Conservation (phyloP, 2,888 invertebrate species). For the Nephrotoma guestfalica region DNA sequence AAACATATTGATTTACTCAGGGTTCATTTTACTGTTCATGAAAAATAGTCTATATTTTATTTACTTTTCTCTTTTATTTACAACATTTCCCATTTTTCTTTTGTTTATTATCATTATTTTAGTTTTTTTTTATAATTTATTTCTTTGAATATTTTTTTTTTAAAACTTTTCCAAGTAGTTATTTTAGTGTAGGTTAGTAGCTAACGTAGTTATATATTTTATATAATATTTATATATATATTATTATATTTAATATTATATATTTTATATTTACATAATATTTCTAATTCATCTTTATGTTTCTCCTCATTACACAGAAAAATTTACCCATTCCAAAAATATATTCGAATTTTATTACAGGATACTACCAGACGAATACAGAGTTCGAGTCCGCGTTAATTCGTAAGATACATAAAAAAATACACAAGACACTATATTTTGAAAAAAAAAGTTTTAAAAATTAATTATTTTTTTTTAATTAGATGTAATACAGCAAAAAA, state of each 20-base stretch:
- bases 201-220: background rate
- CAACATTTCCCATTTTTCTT: background rate
- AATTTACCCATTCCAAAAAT: constrained; percentile 7
- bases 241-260: background rate
- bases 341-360: constrained; percentile 31
- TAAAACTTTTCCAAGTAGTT: background rate
- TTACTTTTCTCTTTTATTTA: background rate
- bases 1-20: background rate
- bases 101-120: background rate
- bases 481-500: background rate
- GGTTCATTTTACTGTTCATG: background rate
- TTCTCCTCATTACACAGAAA: background rate
- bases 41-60: background rate
- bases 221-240: constrained; percentile 1
- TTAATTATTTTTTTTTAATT: background rate
- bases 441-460: background rate
- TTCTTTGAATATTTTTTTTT: background rate
- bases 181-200: background rate
- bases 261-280: background rate
- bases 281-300: background rate
- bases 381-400: constrained; percentile 72
- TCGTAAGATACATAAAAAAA: constrained; percentile 46
- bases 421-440: constrained; percentile 7
- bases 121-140: background rate
- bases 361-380: constrained; percentile 64